Evolutionary conservation across 2,113 vertebrate species (phyloP).

Genomic region (Aptenodytes patagonicus): DNA sequence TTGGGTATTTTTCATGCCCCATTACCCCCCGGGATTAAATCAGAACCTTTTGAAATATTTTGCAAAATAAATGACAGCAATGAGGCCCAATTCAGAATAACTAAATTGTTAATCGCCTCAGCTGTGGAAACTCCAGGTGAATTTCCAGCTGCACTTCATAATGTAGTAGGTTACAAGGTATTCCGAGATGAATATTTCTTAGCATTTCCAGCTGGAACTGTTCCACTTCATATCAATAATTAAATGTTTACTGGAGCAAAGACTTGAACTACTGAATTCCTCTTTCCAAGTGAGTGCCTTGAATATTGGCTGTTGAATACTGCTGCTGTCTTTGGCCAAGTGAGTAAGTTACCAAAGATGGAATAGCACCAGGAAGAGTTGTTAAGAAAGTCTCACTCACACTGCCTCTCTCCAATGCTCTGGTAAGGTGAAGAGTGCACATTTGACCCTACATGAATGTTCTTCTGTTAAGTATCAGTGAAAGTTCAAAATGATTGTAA

Average conservation of each 20-base stretch:
- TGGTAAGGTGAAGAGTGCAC: background rate
- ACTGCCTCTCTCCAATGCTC: background rate
- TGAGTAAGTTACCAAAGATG: background rate
- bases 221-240: conserved; percentile 22
- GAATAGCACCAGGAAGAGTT: background rate
- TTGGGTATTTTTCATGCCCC: background rate
- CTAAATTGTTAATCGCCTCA: background rate
- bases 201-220: background rate
- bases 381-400: background rate
- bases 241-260: conserved; percentile 27
- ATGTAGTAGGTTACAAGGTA: background rate
- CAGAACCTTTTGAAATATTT: background rate
- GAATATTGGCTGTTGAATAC: background rate
- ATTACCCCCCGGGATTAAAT: background rate
- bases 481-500: background rate
- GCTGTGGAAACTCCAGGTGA: background rate
- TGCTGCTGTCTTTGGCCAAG: background rate
- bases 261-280: background rate
- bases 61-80: background rate
- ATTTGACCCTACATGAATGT: background rate
- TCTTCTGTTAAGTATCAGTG: background rate
- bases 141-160: background rate
- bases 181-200: background rate
- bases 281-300: background rate
- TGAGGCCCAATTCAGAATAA: background rate